These are phyloP conservation scores for Scrobipalpa atriplicella DNA, from an alignment of 2,888 invertebrate genomes.

Conservation along the genomic window DNA sequence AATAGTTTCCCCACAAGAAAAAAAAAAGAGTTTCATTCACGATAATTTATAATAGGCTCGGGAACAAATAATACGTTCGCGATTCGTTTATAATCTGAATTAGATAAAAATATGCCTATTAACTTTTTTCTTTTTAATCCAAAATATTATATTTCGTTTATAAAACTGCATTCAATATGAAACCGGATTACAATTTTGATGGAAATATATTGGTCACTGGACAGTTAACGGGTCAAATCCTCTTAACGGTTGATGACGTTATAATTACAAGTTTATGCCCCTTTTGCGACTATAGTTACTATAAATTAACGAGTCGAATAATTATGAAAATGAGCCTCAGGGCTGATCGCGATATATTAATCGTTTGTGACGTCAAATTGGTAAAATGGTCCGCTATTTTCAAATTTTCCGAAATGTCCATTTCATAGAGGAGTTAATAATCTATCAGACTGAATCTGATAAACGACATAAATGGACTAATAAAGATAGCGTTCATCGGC, in stretches of 20 bases:
- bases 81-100: too few species aligned
- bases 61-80: too few species aligned
- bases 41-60: too few species aligned
- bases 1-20: too few species aligned
- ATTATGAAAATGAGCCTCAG: background rate
- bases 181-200: constrained; percentile 7
- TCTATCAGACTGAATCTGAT: too few species aligned
- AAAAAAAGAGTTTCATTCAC: too few species aligned
- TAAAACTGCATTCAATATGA: background rate
- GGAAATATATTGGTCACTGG: background rate
- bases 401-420: background rate
- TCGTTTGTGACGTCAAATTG: background rate
- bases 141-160: background rate
- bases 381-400: background rate
- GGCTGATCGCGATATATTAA: background rate
- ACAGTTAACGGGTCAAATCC: background rate
- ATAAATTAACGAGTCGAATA: background rate
- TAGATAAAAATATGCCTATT: too few species aligned
- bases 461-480: too few species aligned
- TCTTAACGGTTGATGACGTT: constrained; percentile 1
- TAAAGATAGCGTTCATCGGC: too few species aligned
- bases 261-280: constrained; percentile 8
- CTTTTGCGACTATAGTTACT: background rate
- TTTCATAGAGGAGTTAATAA: too few species aligned
- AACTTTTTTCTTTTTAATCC: background rate